Base-by-base conservation (phyloP, 2,888 invertebrate genomes). In the Hypomecis atomaria region DNA sequence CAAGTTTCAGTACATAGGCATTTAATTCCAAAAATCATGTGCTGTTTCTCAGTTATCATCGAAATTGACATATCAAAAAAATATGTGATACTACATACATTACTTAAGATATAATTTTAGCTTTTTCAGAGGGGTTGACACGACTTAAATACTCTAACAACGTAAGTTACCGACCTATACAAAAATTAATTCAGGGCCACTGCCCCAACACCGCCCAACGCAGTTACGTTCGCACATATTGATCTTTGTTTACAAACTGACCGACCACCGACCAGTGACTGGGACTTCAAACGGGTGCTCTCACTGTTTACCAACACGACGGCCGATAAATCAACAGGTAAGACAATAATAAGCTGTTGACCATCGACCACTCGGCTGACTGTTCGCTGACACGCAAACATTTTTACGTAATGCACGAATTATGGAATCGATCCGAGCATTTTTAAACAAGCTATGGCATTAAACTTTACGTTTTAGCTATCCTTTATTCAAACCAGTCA, bases 291-390 rank as follows among this genome's bases (percentile, higher is more conserved):
- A 68, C 67, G 63, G 9, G n/a, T 57, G 59, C 40, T 47, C 13
- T 36, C n/a, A 57, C 13, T 66, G 61, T 79, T 79, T 81, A 79
- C 79, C 71, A 79, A 81, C 79, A 81, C 68, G 70, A 59, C 62
- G 59, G 50, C 40, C 72, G 62, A 71, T 77, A 73, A 72, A 80
- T 82, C 82, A 81, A 81, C 82, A 82, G 79, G 82, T 82, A 73
- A 69, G 65, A 72, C 70, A 72, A 74, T 77, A 72, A 76, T 69
- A 71, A 75, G 73, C 68, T 71, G 69, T 71, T 78, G 76, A 75
- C 76, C 77, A 77, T 73, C 68, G 70, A 67, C 65, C 65, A 59
- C 65, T 62, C 61, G 59, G 57, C 49, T 72, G 64, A 73, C 62
- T 73, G 72, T 67, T 56, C 34, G 61, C 62, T 70, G 69, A 71